Conservation (phyloP, 64 coral and sea anemone species). For the Actinia equina region DNA sequence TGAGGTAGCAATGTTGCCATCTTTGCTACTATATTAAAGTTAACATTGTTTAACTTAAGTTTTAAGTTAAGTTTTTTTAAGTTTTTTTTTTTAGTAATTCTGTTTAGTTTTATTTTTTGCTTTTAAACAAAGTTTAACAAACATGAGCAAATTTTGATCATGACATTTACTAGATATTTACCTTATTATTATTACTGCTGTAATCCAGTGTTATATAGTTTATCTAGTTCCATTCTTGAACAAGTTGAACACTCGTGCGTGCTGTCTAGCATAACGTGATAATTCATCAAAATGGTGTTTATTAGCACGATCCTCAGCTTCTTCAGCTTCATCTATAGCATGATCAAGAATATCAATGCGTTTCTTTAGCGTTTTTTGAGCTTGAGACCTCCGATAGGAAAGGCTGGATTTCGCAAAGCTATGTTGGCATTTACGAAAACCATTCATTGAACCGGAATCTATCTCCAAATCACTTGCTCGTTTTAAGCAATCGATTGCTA, state of each 20-base stretch:
- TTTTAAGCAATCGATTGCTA: background rate
- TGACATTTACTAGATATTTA: too few species aligned
- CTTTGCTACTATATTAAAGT: too few species aligned
- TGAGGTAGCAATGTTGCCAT: too few species aligned
- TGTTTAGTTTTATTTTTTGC: too few species aligned
- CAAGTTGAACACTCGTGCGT: background rate
- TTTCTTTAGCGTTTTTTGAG: background rate
- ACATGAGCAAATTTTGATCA: too few species aligned
- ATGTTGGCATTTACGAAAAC: background rate
- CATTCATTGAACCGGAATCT: background rate
- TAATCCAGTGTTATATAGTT: too few species aligned
- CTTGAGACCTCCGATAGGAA: background rate
- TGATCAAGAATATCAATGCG: background rate
- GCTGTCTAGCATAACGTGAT: constrained; percentile 4
- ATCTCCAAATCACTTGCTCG: background rate
- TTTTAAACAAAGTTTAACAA: too few species aligned
- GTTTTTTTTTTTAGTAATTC: too few species aligned
- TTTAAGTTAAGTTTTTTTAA: too few species aligned
- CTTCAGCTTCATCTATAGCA: background rate
- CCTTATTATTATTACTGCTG: too few species aligned
- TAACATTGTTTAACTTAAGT: too few species aligned
- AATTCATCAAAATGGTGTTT: constrained; percentile 13
- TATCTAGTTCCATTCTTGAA: too few species aligned
- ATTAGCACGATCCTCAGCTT: background rate
- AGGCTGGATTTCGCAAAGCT: background rate